These are phyloP conservation scores for Hippopotamus amphibius DNA, from an alignment of 2,113 vertebrate species.

Conservation along the genomic window DNA sequence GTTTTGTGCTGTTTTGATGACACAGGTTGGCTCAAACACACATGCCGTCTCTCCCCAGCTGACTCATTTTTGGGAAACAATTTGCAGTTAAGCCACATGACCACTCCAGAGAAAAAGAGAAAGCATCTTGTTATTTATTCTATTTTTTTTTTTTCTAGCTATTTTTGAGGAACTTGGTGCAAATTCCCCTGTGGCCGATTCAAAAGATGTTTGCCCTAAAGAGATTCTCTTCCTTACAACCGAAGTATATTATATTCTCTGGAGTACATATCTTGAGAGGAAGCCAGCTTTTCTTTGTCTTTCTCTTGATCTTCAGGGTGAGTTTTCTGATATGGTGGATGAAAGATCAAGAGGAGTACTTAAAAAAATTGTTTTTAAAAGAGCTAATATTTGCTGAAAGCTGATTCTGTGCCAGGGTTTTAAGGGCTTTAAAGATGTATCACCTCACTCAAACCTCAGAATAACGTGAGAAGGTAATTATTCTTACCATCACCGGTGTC, in stretches of 20 bases:
- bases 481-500: not conserved
- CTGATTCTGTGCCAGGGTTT: not conserved
- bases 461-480: not conserved
- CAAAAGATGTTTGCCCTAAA: not conserved
- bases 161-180: conserved; percentile 58
- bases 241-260: not conserved
- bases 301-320: not conserved
- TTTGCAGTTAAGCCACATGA: not conserved
- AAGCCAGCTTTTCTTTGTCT: not conserved
- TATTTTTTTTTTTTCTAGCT: not conserved
- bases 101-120: not conserved
- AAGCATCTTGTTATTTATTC: not conserved
- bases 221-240: not conserved
- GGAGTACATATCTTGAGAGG: not conserved
- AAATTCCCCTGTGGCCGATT: conserved; percentile 21
- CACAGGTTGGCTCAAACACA: not conserved
- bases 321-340: not conserved
- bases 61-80: conserved; percentile 21
- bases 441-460: not conserved
- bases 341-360: not conserved
- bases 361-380: rapidly evolving
- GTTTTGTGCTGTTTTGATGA: not conserved
- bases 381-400: not conserved
- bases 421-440: not conserved
- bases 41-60: not conserved